These are phyloP conservation scores for Hyla sarda DNA, from an alignment of 2,113 vertebrate species.

Conservation along the genomic window DNA sequence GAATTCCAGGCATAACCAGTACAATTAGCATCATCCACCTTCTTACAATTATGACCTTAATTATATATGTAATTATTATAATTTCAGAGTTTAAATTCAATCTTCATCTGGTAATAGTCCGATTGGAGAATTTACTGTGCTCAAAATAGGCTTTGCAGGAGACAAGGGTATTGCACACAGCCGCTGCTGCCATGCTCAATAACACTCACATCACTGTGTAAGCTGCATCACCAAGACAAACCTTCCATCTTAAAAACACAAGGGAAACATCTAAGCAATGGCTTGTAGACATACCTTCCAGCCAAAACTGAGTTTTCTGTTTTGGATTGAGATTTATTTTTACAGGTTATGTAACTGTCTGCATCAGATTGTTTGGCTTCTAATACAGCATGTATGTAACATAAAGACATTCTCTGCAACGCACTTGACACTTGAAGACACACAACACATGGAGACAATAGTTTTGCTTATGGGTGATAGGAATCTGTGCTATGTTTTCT, in stretches of 20 bases:
- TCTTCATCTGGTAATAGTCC: neutral
- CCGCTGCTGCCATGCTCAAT: neutral
- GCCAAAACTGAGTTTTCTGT: neutral
- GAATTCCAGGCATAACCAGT: neutral
- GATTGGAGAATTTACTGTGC: neutral
- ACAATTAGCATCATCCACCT: neutral
- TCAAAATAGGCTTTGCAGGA: neutral
- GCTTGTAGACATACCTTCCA: neutral
- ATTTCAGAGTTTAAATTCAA: constrained; percentile 19
- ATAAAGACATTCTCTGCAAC: neutral
- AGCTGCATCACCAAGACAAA: neutral
- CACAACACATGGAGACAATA: neutral
- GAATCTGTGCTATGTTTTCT: neutral
- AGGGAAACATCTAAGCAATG: neutral
- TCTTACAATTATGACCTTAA: neutral
- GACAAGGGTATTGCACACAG: neutral
- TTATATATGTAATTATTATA: constrained; percentile 27
- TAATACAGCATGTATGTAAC: neutral
- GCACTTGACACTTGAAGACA: neutral
- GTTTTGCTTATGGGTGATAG: too few relatives aligned
- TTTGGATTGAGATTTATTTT: neutral
- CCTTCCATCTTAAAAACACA: neutral
- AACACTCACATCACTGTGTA: neutral
- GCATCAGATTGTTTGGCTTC: neutral
- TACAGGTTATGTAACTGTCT: neutral